Base-by-base conservation (phyloP, 2,113 vertebrate genomes). In the Meles meles region DNA sequence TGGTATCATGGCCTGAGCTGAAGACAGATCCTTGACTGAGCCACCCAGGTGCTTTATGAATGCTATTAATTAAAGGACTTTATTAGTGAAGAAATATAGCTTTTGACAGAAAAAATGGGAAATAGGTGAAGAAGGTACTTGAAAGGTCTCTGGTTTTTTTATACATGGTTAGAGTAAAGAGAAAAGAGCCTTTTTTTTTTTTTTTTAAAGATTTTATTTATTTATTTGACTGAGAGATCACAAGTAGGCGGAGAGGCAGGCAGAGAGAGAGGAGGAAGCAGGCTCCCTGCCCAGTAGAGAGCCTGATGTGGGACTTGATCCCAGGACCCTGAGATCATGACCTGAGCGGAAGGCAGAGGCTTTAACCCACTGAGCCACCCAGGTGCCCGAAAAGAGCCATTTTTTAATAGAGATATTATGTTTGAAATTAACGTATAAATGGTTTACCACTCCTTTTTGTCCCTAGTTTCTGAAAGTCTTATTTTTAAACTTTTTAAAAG, bases 11-110 rank as follows among this genome's bases (percentile, higher is more conserved):
- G 27, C 59, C 59, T 27, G 25, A 27, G 59, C 59, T 18, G 17
- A 61, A 61, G 59, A 11, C 59, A 61, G 59, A 61, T 3, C 10
- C 59, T 61, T 8, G 59, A 61, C 25, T 61, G 59, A 61, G 10
- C 25, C 59, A 61, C 59, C 59, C 59, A 5, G 59, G 59, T 11
- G 9, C 59, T 25, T 18, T 84, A 13, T 90, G 79, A 85, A 57
- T 61, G 63, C 37, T 76, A 21, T 95, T 69, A n/a, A 31, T 74
- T 93, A 87, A 82, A 96, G 42, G 37, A 83, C 69, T 93, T 92
- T 93, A 29, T 94, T 93, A 67, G 47, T 90, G 57, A 94, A 87
- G 34, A 86, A 55, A 18, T 86, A 77, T 18, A 47, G 47, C 52
- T 93, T 89, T 93, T 81, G 31, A 74, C 17, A 61, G 67, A 89